phyloP scores from a whole-genome alignment of 2,888 invertebrate genomes.

The Meteorus cinctellus region DNA sequence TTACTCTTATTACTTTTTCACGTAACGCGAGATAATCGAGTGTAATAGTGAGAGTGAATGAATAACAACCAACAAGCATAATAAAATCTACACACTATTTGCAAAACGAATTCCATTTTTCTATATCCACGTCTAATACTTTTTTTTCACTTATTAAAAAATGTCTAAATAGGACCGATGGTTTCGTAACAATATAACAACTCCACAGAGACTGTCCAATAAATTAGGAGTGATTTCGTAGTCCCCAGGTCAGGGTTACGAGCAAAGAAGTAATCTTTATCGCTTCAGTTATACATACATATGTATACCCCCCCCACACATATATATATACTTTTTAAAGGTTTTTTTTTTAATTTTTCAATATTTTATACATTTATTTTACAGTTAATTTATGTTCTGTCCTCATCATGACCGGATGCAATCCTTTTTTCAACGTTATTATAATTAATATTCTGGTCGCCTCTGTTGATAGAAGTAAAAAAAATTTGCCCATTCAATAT shows the following conservation, averaged over 20 bases:
- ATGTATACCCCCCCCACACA: too few relatives aligned
- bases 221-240: constrained; percentile 55
- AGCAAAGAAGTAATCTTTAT: constrained; percentile 50
- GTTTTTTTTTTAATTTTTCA: neutral
- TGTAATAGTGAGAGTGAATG: constrained; percentile 8
- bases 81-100: neutral
- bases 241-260: constrained; percentile 54
- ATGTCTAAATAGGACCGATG: neutral
- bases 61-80: constrained; percentile 17
- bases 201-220: constrained; percentile 45
- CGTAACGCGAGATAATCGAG: neutral
- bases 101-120: constrained; percentile 21
- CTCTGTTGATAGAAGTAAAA: neutral
- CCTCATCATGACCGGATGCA: constrained; percentile 10
- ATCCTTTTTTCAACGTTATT: neutral
- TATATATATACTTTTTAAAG: neutral
- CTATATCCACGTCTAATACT: neutral
- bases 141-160: neutral
- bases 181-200: constrained; percentile 48
- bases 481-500: neutral
- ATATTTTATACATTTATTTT: constrained; percentile 25
- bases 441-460: neutral
- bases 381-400: constrained; percentile 21
- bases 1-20: neutral
- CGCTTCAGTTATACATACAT: constrained; percentile 24